Percentiles rank a stretch among this genome's conserved stretches.
Conservation (phyloP, 2,113 vertebrate genomes). For the Candoia aspera region DNA sequence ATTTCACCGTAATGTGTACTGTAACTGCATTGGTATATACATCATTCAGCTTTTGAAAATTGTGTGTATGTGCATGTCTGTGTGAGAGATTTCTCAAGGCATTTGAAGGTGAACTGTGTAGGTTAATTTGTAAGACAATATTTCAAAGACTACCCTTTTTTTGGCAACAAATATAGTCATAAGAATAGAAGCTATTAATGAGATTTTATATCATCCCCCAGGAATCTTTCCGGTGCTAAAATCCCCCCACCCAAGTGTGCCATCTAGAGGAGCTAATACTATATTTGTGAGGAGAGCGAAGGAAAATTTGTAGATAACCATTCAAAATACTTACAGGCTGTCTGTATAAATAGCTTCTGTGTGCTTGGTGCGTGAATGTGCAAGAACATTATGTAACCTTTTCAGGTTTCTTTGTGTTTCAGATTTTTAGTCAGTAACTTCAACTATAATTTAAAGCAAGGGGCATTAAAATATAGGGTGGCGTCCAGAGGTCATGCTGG, state of each 20-base stretch:
- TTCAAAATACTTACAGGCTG: not conserved
- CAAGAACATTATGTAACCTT: not conserved
- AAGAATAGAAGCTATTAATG: not conserved
- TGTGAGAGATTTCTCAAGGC: not conserved
- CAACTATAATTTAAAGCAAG: not conserved
- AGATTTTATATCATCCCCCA: constrained; percentile 37
- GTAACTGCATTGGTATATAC: not conserved
- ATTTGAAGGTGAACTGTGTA: not conserved
- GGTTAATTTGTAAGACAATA: not conserved
- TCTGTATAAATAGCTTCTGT: not conserved
- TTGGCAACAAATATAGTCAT: not conserved
- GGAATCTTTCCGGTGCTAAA: not conserved
- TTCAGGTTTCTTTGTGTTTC: not conserved
- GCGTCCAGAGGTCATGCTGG: not conserved
- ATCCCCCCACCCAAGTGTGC: constrained; percentile 41
- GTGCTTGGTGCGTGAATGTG: not conserved
- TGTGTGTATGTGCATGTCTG: not conserved
- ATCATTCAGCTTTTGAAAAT: not conserved
- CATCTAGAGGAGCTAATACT: constrained; percentile 62
- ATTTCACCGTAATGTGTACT: not conserved
- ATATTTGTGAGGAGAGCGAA: not conserved
- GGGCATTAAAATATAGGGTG: not conserved
- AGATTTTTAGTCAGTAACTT: not conserved
- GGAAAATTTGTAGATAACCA: not conserved
- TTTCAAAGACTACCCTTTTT: not conserved